Conservation (phyloP, 2,113 vertebrate genomes). For the Propithecus coquereli region DNA sequence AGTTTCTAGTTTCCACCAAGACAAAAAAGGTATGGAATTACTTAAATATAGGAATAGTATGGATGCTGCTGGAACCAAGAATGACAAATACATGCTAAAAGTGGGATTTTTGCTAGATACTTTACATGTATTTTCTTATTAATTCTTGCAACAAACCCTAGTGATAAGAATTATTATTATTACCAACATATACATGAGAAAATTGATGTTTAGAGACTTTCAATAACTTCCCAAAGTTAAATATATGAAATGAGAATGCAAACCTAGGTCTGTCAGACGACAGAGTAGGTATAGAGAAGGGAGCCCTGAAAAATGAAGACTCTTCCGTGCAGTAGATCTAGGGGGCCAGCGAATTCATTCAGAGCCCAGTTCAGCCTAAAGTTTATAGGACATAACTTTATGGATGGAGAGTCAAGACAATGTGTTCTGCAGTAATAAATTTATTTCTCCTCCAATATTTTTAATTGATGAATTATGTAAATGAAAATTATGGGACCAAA, state of each 20-base stretch:
- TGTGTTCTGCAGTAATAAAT: constrained; percentile 52
- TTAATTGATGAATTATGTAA: constrained; percentile 74
- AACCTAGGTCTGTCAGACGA: background rate
- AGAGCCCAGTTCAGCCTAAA: background rate
- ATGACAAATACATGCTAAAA: background rate
- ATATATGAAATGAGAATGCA: background rate
- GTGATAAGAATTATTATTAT: background rate
- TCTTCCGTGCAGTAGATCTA: background rate
- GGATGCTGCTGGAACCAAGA: background rate
- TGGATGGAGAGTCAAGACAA: constrained; percentile 34
- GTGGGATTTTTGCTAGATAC: background rate
- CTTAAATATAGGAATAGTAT: background rate
- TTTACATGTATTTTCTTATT: background rate
- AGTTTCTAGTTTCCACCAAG: background rate
- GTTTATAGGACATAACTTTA: constrained; percentile 66
- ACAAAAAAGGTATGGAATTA: background rate
- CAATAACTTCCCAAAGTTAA: background rate
- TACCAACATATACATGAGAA: background rate
- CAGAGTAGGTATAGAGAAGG: background rate
- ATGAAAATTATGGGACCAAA: constrained; percentile 66
- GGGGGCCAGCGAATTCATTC: constrained; percentile 29
- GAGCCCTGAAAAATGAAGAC: background rate
- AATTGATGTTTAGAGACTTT: background rate
- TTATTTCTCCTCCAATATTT: constrained; percentile 73
- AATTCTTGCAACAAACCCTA: background rate